Percentiles rank a stretch among this genome's conserved stretches.
phyloP scores from a whole-genome alignment of 2,888 invertebrate species.

The Taphrorychus bicolor region DNA sequence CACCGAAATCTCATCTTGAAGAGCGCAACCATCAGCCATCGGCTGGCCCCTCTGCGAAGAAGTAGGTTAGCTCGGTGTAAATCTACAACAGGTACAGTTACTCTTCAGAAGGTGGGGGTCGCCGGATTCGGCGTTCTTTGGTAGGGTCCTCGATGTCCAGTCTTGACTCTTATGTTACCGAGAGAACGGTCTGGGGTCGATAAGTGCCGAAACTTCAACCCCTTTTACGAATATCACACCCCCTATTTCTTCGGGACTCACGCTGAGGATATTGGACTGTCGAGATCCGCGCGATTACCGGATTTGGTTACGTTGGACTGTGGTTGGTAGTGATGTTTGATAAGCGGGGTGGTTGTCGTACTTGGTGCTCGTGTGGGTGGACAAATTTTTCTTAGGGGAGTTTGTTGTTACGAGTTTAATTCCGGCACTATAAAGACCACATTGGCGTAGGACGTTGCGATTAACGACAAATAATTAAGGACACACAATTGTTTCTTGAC shows the following conservation, averaged over 20 bases:
- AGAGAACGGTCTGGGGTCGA: slow-evolving; percentile 47
- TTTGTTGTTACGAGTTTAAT: background rate
- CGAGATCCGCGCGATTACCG: too few species aligned
- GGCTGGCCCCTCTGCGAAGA: slow-evolving; percentile 52
- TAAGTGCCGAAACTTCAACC: slow-evolving; percentile 23
- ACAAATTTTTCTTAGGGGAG: background rate
- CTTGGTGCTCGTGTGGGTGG: background rate
- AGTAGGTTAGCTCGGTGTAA: slow-evolving; percentile 59
- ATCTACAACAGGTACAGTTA: slow-evolving; percentile 61
- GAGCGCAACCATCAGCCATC: slow-evolving; percentile 42
- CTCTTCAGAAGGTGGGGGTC: slow-evolving; percentile 45
- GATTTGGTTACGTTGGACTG: background rate
- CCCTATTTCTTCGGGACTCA: background rate
- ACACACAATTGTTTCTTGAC: slow-evolving; percentile 45
- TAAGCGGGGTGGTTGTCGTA: slow-evolving; percentile 16
- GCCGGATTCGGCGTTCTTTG: slow-evolving; percentile 48
- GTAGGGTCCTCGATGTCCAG: slow-evolving; percentile 57
- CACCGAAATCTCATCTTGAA: slow-evolving; percentile 47
- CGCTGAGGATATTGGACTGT: too few species aligned
- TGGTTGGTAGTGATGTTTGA: background rate
- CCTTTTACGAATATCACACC: slow-evolving; percentile 19
- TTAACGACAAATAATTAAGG: slow-evolving; percentile 21
- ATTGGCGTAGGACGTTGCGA: slow-evolving; percentile 7
- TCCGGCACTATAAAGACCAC: background rate
- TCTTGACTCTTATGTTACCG: slow-evolving; percentile 53